Evolutionary conservation across 2,888 invertebrate species (phyloP).

Genomic region (Heteromurus nitidus): DNA sequence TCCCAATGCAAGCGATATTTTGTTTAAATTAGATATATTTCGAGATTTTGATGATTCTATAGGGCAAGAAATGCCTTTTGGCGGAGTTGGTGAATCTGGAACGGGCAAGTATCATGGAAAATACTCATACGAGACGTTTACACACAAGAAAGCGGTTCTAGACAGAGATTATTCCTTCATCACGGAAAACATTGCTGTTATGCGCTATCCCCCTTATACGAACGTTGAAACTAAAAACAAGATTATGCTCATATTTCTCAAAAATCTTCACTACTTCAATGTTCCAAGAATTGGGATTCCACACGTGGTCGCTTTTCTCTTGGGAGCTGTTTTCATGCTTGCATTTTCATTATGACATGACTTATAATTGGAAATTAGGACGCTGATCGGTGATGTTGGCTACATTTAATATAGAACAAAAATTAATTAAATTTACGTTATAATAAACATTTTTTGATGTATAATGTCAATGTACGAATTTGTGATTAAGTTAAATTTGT

Average conservation of each 20-base stretch:
- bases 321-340: constrained; percentile 56
- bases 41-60: constrained; percentile 37
- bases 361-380: too few species aligned
- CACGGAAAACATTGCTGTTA: constrained; percentile 54
- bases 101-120: constrained; percentile 96
- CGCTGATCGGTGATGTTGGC: too few species aligned
- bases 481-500: too few species aligned
- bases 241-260: constrained; percentile 54
- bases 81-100: constrained; percentile 96
- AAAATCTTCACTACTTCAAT: constrained; percentile 59
- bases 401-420: too few species aligned
- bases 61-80: constrained; percentile 96
- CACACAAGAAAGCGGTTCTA: constrained; percentile 85
- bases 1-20: too few species aligned
- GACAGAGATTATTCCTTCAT: constrained; percentile 59
- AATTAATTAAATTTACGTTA: too few species aligned
- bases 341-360: too few species aligned
- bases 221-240: constrained; percentile 47
- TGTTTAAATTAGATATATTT: too few species aligned
- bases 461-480: too few species aligned
- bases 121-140: constrained; percentile 92
- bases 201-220: constrained; percentile 64
- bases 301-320: constrained; percentile 52
- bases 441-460: too few species aligned
- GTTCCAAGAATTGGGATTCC: constrained; percentile 48